Evolutionary conservation across 2,113 vertebrate genomes (phyloP).

Genomic region (Tor tambroides): DNA sequence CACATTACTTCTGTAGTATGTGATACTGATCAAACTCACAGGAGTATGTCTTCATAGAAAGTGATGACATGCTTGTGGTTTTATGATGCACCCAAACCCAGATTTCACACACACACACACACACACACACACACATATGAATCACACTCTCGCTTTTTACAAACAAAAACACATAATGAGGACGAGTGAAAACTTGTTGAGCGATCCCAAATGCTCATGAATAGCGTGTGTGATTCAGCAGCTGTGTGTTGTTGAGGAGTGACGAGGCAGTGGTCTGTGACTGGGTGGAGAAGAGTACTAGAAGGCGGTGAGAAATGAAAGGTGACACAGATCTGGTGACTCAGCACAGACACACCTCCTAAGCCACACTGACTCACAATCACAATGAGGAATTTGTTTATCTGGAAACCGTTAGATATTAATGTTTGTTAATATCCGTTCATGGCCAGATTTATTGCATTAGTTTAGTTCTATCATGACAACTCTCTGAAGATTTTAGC

Average conservation of each 20-base stretch:
- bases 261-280: constrained; percentile 33
- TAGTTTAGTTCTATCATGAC: neutral
- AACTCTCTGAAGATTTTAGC: neutral
- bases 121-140: neutral
- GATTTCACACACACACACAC: neutral
- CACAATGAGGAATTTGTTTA: constrained; percentile 10
- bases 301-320: constrained; percentile 18
- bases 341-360: constrained; percentile 32
- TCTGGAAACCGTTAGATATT: neutral
- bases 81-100: neutral
- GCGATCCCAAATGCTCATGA: neutral
- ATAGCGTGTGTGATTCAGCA: constrained; percentile 3
- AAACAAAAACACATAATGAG: neutral
- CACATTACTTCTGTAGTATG: neutral
- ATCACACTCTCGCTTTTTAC: constrained; percentile 2
- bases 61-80: neutral
- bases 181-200: constrained; percentile 28
- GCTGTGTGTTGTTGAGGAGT: constrained; percentile 17
- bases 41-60: neutral
- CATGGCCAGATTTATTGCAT: neutral
- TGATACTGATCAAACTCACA: neutral
- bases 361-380: constrained; percentile 28
- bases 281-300: constrained; percentile 23
- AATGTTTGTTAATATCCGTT: neutral
- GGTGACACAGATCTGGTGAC: constrained; percentile 36